phyloP scores from a whole-genome alignment of 2,113 vertebrate genomes.

The Ceyx cyanopectus region DNA sequence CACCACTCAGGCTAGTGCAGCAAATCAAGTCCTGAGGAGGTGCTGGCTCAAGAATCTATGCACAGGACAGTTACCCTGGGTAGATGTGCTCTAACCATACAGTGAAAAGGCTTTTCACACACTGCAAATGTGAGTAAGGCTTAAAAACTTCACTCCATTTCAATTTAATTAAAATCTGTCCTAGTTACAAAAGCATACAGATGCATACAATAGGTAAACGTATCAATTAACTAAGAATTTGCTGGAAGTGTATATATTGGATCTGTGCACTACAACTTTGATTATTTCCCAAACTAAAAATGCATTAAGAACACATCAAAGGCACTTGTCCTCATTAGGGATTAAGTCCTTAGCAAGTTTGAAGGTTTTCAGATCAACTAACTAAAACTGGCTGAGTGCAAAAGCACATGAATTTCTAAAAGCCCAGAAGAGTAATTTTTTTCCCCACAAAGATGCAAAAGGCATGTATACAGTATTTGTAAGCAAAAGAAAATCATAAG shows the following conservation, averaged over 20 bases:
- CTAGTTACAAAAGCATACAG: background rate
- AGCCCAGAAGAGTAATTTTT: background rate
- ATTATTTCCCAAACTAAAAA: background rate
- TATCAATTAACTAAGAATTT: background rate
- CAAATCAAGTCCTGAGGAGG: background rate
- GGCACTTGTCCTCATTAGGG: background rate
- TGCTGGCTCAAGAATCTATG: background rate
- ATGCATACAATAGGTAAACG: background rate
- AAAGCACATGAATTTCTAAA: background rate
- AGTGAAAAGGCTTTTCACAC: background rate
- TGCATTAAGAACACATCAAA: slow-evolving; percentile 14
- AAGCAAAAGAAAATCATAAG: background rate
- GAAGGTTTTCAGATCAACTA: slow-evolving; percentile 28
- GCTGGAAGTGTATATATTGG: background rate
- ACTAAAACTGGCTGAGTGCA: background rate
- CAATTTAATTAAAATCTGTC: background rate
- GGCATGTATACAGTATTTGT: background rate
- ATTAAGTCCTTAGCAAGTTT: slow-evolving; percentile 33
- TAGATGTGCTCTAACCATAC: background rate
- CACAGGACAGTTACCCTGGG: background rate
- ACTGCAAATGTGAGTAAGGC: background rate
- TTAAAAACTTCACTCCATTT: background rate
- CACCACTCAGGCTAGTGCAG: background rate
- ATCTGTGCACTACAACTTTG: background rate
- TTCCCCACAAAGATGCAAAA: background rate